phyloP scores from a whole-genome alignment of 2,113 vertebrate species.

The Calyptomena viridis region DNA sequence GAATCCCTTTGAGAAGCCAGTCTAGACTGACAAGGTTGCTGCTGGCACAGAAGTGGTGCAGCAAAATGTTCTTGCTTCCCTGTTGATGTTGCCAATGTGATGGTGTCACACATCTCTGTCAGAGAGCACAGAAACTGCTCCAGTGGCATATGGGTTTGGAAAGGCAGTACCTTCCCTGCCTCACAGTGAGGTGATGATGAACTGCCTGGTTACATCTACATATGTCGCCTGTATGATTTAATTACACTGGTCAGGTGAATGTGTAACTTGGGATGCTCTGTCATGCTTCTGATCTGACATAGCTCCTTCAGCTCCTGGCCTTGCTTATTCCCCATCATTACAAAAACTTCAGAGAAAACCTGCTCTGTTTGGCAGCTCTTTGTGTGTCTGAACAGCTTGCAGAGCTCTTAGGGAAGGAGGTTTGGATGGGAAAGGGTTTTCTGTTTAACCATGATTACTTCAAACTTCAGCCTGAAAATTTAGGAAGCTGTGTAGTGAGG shows the following conservation, averaged over 20 bases:
- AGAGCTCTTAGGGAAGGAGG: not conserved
- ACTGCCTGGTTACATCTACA: not conserved
- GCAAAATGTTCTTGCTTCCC: not conserved
- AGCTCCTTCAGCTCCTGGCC: not conserved
- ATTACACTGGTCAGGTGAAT: not conserved
- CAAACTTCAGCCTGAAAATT: not conserved
- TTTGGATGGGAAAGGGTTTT: not conserved
- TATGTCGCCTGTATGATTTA: not conserved
- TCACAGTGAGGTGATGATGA: not conserved
- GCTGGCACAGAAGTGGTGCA: not conserved
- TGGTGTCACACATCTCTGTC: not conserved
- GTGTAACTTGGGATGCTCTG: not conserved
- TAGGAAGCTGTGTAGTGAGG: not conserved
- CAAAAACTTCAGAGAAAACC: not conserved
- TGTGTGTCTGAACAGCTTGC: not conserved
- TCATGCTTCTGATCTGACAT: not conserved
- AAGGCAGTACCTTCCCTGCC: not conserved
- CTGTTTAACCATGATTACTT: not conserved
- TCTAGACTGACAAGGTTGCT: not conserved
- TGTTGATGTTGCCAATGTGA: not conserved
- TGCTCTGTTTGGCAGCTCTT: not conserved
- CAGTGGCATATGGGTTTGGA: rapidly evolving
- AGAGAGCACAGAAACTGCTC: not conserved
- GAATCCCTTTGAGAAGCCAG: not conserved
- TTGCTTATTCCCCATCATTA: not conserved